Conservation (phyloP, 2,888 invertebrate genomes). For the Meandrusa payeni region DNA sequence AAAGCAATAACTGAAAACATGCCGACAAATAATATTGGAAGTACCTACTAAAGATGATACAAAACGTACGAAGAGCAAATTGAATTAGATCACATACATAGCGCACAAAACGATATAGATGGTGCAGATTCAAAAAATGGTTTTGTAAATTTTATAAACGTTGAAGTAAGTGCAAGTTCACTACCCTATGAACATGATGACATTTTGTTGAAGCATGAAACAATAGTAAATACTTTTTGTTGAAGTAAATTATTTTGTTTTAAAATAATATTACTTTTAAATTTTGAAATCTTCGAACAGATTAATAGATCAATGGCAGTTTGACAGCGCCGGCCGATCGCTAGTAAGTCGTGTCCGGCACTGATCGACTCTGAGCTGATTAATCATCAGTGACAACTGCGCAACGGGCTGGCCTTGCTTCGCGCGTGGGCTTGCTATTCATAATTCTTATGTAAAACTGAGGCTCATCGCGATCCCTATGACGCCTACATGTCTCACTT, state of each 20-base stretch:
- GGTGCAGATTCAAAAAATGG: too few relatives aligned
- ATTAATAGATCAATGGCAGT: neutral
- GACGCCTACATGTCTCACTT: constrained; percentile 33
- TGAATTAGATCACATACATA: constrained; percentile 15
- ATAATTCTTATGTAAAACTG: constrained; percentile 48
- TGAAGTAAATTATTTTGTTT: too few relatives aligned
- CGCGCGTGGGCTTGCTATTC: constrained; percentile 67
- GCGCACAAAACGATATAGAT: constrained; percentile 13
- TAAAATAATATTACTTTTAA: too few relatives aligned
- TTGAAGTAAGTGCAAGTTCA: neutral
- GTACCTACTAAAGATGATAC: constrained; percentile 23
- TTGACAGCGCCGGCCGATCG: constrained; percentile 39
- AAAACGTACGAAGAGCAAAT: constrained; percentile 19
- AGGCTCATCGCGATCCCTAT: constrained; percentile 53
- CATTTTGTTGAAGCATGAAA: too few relatives aligned
- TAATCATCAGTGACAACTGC: constrained; percentile 75
- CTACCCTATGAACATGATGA: too few relatives aligned
- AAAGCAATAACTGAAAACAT: constrained; percentile 70
- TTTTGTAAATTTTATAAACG: neutral
- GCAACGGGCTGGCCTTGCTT: constrained; percentile 66
- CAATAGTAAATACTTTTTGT: too few relatives aligned
- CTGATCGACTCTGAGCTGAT: constrained; percentile 71
- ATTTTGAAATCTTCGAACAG: too few relatives aligned
- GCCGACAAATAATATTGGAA: constrained; percentile 47
- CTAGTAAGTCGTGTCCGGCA: constrained; percentile 40